Base-by-base conservation (phyloP, 2,797 vertebrate species). In the Sebastiscus albofasciatus region DNA sequence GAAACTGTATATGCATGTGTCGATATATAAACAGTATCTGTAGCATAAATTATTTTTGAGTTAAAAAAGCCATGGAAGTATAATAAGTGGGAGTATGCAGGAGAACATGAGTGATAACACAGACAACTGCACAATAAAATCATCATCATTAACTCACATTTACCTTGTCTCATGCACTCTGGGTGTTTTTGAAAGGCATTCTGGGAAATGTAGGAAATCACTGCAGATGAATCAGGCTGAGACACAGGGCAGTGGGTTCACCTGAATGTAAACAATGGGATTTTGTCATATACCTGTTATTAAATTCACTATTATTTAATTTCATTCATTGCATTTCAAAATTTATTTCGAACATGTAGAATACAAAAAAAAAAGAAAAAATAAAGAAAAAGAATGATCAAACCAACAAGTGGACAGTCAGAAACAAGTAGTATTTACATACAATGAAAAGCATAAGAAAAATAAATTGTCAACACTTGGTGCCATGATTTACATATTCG, bases 121-220 rank as follows among this genome's bases (percentile, higher is more conserved):
- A 29, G 16, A 46, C 39, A 49, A 55, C 31, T 34, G 22, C 24
- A n/a, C 3, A 61, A 18, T 67, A 49, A 49, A 20, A 31, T 52
- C 24, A 52, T 49, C 67, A 55, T 24, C 14, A 24, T 56, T 68
- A 42, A 54, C 11, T 54, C 12, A 4, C 26, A 67, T 55, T 58
- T 31, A 58, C 3, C 4, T 24, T 10, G 52, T 18, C 52, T 56
- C 20, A 22, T 39, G 13, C 26, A 6, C 0, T 24, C 36, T 39
- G 5, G 4, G n/a, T 46, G 27, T 14, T 77, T 34, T 61, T 61
- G 56, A 52, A 20, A 26, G 20, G 64, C 10, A 75, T 67, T 33
- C 34, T 67, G 62, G 62, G 72, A 66, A 46, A 66, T 42, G 33
- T 55, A 56, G 72, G 61, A 74, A 74, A 65, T 29, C 26, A 3